A percentile compares a stretch with the other conserved stretches of the same genome.
Evolutionary conservation across 2,113 vertebrate genomes (phyloP).

Genomic region (Otus sunia): DNA sequence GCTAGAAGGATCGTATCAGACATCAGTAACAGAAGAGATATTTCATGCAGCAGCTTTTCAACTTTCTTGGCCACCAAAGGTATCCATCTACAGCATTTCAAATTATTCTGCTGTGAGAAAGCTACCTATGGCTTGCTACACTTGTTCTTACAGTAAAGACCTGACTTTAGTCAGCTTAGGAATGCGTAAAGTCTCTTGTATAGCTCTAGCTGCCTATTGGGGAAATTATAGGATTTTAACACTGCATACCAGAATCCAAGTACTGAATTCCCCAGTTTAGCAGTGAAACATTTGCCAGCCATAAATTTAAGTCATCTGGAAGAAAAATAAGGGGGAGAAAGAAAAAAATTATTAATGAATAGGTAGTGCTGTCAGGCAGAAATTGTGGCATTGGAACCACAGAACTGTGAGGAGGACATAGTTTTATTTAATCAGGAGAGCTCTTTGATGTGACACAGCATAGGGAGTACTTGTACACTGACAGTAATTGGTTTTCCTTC

Average conservation of each 20-base stretch:
- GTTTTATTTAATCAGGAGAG: conserved; percentile 2
- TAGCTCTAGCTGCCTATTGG: not conserved
- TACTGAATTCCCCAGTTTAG: not conserved
- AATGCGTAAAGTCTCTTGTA: not conserved
- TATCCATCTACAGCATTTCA: not conserved
- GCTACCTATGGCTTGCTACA: not conserved
- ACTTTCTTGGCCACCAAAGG: not conserved
- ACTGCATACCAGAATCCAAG: not conserved
- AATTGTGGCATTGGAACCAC: not conserved
- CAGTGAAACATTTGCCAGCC: not conserved
- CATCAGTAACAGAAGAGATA: not conserved
- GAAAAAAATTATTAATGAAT: not conserved
- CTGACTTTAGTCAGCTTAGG: not conserved
- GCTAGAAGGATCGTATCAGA: not conserved
- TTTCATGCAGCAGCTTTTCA: not conserved
- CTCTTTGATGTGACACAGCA: not conserved
- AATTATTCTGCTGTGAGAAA: not conserved
- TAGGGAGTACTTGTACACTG: not conserved
- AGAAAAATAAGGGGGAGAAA: not conserved
- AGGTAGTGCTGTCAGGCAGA: not conserved
- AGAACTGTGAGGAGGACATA: not conserved
- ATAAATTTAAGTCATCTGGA: not conserved
- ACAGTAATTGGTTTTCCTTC: not conserved
- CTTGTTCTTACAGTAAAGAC: not conserved
- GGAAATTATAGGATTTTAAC: not conserved